Evolutionary conservation across 2,113 vertebrate genomes (phyloP), one percentile per base, ranked within the genome.

Genomic region (Symphodus melops): DNA sequence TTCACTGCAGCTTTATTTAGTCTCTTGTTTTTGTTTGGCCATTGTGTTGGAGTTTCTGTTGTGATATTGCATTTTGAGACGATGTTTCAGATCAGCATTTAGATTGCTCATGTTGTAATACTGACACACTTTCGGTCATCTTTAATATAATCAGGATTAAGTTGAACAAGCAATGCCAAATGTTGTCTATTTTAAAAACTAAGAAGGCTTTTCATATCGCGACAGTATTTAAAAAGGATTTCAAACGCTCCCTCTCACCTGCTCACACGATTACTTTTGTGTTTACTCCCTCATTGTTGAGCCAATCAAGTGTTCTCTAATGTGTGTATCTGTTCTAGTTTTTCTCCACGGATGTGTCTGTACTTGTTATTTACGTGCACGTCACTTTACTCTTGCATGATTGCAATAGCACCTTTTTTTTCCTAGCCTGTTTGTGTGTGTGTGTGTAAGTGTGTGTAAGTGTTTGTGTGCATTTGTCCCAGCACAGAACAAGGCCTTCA

Each of bases 401-500:
- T 51, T 41, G 21, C 36, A 37, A 10, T 6, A 59, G 39, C 39
- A n/a, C 51, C 55, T 59, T 41, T 4, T 42, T 49, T 49, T 14
- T 6, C 28, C 39, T 36, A 11, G 3, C 59, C 48, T 67, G 55
- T 6, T 4, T 10, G 9, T 41, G 44, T 39, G 49, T 37, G 28
- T 33, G 28, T 33, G 28, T 33, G 28, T 33, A 6, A 5, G 28
- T 33, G 28, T 33, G 3, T 28, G 28, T 28, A 5, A 4, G 8
- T 39, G 44, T 39, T 49, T 37, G 17, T 51, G 36, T 61, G 59
- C 75, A 53, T 67, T 61, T 37, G 59, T 25, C 20, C 61, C n/a
- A 19, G 33, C 14, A 6, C 48, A 62, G 70, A 82, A 92, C 91
- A 92, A 88, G 84, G 82, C 78, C 41, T 65, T 59, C 65, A 89